Evolutionary conservation across 1,140 invertebrate species (phyloP), one percentile per base, ranked within the genome.

Genomic region (Daktulosphaira vitifoliae): DNA sequence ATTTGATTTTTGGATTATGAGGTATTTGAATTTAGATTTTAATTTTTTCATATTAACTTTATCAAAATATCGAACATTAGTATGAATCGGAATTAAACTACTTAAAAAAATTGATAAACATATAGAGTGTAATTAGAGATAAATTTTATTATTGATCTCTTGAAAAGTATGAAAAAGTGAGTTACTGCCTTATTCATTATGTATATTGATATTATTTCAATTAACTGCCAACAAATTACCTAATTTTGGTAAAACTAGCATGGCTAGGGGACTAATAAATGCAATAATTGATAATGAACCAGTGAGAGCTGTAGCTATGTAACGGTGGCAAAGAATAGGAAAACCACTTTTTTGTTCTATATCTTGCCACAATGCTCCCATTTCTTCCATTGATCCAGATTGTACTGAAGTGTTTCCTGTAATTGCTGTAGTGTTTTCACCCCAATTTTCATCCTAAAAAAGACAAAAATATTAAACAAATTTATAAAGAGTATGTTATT

Each of bases 341-440:
- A 88, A 77, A 0, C 85, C 82, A 50, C 81, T 80, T 22, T 81
- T 81, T 44, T 87, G 86, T 25, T 80, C 80, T 76, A 88, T 87
- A 67, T 82, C 82, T 65, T 84, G 82, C 86, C 87, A 90, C 22
- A 71, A 53, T 71, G 84, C 86, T 71, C 84, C 86, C 1, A 86
- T 83, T 75, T 95, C 92, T 74, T 97, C 92, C 71, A 92, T 87
- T 1, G 93, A 96, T 68, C 91, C 87, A 1, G 91, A 94, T 67
- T 89, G 87, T 73, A 97, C 94, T 0, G 92, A 96, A 2, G 93
- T 97, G 71, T 96, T 96, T 16, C 93, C 94, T 4, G 96, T 98
- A 22, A 98, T 87, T 0, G 92, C 94, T 4, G 95, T 98, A 0
- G 92, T 96, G 72, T 93, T 96, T 77, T 98, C 96, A 37, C 91